These are phyloP conservation scores for Coregonus sp. DNA, from an alignment of 2,797 vertebrate species.

Conservation along the genomic window DNA sequence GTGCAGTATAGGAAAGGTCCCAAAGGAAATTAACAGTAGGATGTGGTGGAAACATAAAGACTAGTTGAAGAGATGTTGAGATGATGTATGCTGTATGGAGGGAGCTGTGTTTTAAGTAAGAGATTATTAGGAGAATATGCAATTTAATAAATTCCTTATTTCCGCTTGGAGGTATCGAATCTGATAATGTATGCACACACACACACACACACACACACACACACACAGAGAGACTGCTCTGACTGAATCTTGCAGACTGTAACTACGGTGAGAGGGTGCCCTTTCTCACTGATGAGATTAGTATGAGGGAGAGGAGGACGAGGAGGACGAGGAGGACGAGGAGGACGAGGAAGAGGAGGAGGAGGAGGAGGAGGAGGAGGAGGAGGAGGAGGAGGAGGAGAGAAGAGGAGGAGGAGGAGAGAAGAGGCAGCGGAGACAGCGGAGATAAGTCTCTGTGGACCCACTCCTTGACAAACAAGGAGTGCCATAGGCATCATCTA, in stretches of 20 bases:
- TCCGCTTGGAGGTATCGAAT: neutral
- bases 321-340: too few relatives aligned
- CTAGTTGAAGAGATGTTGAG: neutral
- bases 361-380: too few relatives aligned
- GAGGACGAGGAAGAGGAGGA: too few relatives aligned
- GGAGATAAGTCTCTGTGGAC: neutral
- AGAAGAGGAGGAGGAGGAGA: too few relatives aligned
- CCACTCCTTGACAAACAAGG: slow-evolving; percentile 3
- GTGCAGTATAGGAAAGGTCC: neutral
- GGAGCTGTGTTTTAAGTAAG: neutral
- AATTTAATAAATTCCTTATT: neutral
- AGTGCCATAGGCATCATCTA: neutral
- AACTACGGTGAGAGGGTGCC: neutral
- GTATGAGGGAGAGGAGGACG: neutral
- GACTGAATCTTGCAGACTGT: neutral
- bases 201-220: neutral
- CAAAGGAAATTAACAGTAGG: neutral
- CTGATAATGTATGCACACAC: neutral
- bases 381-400: too few relatives aligned
- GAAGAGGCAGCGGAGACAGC: too few relatives aligned
- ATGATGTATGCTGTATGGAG: neutral
- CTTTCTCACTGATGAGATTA: slow-evolving; percentile 23
- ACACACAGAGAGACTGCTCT: neutral
- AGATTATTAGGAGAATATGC: neutral
- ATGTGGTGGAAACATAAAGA: neutral